Evolutionary conservation across 2,888 invertebrate genomes (phyloP), one percentile per base, ranked within the genome.

Genomic region (Quadroppia sp.): DNA sequence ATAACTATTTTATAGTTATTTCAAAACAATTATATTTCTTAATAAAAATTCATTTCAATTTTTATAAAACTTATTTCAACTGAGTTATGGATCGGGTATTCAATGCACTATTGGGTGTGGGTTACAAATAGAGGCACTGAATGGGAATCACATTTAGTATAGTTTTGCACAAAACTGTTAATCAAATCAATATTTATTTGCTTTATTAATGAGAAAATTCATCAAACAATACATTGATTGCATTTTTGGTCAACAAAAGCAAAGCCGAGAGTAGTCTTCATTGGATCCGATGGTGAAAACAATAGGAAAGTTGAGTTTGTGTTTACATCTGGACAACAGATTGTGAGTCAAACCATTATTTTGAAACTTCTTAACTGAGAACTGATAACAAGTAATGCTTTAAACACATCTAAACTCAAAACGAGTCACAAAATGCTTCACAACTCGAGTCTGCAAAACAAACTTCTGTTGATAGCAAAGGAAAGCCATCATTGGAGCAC

Each of bases 321-420:
- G 20, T 64, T 32, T 64, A 64, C 64, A 64, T 64, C 64, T 64
- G 64, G 64, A 64, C 64, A 64, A 64, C 64, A 64, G 64, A 64
- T 13, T 36, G n/a, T 36, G 30, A 64, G 64, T 36, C n/a, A 15
- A 36, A 36, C 11, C n/a, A n/a, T n/a, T n/a, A n/a, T n/a, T n/a
- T n/a, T n/a, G n/a, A n/a, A 59, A 59, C 59, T 59, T 59, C n/a
- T 7, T 4, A 36, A 2, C 13, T 13, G 20, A 59, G 6, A 59
- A 59, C 50, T 9, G 17, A 9, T 59, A 30, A 59, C 53, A 20
- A 11, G 23, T n/a, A n/a, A 56, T 36, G 20, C 20, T 9, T 36
- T 64, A 64, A 64, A 64, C 59, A 30, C 15, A 36, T 15, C 56
- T 36, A 64, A 64, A 64, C 36, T 15, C n/a, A 30, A 64, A 64